These are phyloP conservation scores for Stenopsyche tienmushanensis DNA, from an alignment of 1,140 invertebrate genomes.

Conservation along the genomic window DNA sequence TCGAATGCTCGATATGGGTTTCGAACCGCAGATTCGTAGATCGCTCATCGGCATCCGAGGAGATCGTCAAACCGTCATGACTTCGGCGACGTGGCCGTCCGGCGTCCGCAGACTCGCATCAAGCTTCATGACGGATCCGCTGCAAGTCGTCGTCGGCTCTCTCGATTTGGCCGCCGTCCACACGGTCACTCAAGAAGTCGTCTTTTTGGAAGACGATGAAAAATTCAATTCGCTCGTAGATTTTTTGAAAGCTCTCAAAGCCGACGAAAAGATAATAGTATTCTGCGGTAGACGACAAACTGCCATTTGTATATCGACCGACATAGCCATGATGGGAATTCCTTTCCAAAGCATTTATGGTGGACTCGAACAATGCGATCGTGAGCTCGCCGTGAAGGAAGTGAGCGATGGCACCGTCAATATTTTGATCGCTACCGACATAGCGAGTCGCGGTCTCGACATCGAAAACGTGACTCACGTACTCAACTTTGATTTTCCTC, in stretches of 20 bases:
- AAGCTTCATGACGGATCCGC: conserved; percentile 83
- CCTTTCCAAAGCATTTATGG: conserved; percentile 81
- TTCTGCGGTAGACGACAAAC: conserved; percentile 84
- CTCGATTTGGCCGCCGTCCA: conserved; percentile 84
- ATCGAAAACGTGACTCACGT: conserved; percentile 88
- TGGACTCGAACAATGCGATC: conserved; percentile 81
- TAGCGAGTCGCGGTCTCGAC: conserved; percentile 89
- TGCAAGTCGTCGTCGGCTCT: conserved; percentile 86
- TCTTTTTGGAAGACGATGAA: conserved; percentile 67
- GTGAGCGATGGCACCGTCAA: conserved; percentile 72
- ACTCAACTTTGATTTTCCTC: conserved; percentile 85
- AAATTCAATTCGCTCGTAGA: conserved; percentile 53
- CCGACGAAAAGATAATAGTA: conserved; percentile 80
- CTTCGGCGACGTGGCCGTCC: conserved; percentile 84
- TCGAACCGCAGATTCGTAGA: conserved; percentile 85
- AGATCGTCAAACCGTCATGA: conserved; percentile 85
- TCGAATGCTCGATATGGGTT: conserved; percentile 84
- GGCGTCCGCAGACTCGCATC: conserved; percentile 79
- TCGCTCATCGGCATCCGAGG: conserved; percentile 74
- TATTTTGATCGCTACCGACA: conserved; percentile 93
- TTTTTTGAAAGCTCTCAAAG: conserved; percentile 64
- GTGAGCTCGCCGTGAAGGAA: conserved; percentile 82
- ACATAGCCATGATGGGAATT: conserved; percentile 69
- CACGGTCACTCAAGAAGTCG: conserved; percentile 74
- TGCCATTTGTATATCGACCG: conserved; percentile 78